Evolutionary conservation across 2,113 vertebrate species (phyloP), one percentile per base, ranked within the genome.

Genomic region (Peromyscus californicus): DNA sequence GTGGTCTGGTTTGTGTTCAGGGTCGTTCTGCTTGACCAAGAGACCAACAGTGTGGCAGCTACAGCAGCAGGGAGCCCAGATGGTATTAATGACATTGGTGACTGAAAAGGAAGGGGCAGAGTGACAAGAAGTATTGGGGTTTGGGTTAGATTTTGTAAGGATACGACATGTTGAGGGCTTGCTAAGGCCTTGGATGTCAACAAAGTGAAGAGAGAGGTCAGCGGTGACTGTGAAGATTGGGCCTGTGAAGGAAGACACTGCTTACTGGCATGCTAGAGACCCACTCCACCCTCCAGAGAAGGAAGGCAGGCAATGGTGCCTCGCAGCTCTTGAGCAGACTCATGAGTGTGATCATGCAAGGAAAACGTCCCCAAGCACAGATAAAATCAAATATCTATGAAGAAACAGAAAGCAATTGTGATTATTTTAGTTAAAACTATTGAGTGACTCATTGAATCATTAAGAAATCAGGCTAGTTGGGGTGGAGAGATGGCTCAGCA

Each of bases 341-440:
- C 33, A 29, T 78, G 22, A 29, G 24, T 92, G 70, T 91, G 31
- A 69, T 67, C 22, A 36, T 61, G 36, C 39, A 83, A 88, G 80
- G 87, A 92, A 91, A 90, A 48, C 67, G 65, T 93, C 7, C 76
- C 24, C 45, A 7, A 80, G 3, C 79, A 65, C n/a, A 91, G 90
- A 74, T 79, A 85, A 89, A 95, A 82, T 90, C 82, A 92, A 89
- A 75, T 33, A 39, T 93, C 36, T 91, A 63, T 86, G 76, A 88
- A 94, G 69, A 74, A 65, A 90, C n/a, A 67, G 63, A 95, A 57
- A 89, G 51, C 51, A 87, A 36, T 3, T 93, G 7, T 61, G n/a
- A 84, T 48, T 75, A 22, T 86, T 86, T 86, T 83, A 96, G n/a
- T 86, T n/a, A 70, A 87, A 36, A 26, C 9, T 51, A 7, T 67